These are phyloP conservation scores for Arnoldichthys spilopterus DNA, from an alignment of 2,797 vertebrate genomes.

Conservation along the genomic window DNA sequence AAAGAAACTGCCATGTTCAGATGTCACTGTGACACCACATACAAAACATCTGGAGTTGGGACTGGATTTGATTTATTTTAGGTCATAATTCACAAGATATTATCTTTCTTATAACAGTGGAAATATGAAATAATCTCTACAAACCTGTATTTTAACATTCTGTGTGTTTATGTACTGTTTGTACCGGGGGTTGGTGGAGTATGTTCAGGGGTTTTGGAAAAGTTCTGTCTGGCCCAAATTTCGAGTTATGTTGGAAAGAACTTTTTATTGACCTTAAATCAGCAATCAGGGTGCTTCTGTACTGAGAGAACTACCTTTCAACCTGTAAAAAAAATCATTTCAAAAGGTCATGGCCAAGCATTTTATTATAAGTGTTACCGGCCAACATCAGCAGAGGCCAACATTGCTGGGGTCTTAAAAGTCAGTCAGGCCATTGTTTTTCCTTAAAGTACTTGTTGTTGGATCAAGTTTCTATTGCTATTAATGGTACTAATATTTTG, in stretches of 20 bases:
- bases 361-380: slow-evolving; percentile 18
- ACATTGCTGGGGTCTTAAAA: slow-evolving; percentile 23
- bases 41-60: too few relatives aligned
- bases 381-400: slow-evolving; percentile 35
- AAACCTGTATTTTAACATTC: slow-evolving; percentile 24
- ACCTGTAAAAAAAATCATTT: slow-evolving; percentile 16
- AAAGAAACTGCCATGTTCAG: not conserved
- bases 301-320: slow-evolving; percentile 35
- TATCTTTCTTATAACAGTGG: slow-evolving; percentile 14
- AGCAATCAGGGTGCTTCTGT: slow-evolving; percentile 22
- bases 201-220: slow-evolving; percentile 31
- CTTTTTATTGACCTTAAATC: slow-evolving; percentile 30
- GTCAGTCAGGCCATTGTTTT: slow-evolving; percentile 18
- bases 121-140: not conserved
- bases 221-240: slow-evolving; percentile 44
- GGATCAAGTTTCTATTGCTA: not conserved
- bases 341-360: slow-evolving; percentile 25
- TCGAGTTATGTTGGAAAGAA: slow-evolving; percentile 29
- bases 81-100: slow-evolving; percentile 1
- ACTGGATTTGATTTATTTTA: not conserved
- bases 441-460: not conserved
- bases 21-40: not conserved
- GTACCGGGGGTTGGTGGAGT: not conserved
- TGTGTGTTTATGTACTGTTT: slow-evolving; percentile 29
- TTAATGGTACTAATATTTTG: not conserved